Evolutionary conservation across 2,113 vertebrate species (phyloP), one percentile per base, ranked within the genome.

Genomic region (Rousettus leschenaultii): DNA sequence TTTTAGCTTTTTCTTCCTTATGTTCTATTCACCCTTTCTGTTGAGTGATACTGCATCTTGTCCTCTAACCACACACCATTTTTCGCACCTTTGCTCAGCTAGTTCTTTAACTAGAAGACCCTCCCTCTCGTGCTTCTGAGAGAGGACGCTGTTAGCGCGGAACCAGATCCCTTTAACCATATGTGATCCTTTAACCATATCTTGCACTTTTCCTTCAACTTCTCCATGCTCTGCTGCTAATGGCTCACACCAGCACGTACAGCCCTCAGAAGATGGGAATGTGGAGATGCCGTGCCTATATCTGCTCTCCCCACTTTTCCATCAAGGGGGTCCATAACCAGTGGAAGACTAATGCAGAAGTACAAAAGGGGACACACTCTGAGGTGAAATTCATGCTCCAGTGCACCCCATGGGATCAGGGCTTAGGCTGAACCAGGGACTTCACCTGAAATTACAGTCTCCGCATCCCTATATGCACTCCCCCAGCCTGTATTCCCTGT

Each of bases 271-370:
- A 21, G 22, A 33, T 6, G 87, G 35, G 13, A 9, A 1, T 43
- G 1, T 43, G 45, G 43, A 78, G 61, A 78, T 4, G 19, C 24
- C 14, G 35, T 3, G 30, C 18, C 28, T 5, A 0, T 15, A 15
- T 6, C 28, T 19, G 2, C 13, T 38, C 3, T 7, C 14, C 10
- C 7, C 3, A 5, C n/a, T 45, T 2, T 3, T 57, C 55, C 33
- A 15, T n/a, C 86, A 63, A 30, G 4, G n/a, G 7, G 22, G 26
- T 30, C 16, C 59, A 16, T 24, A 40, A 19, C 21, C 45, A 94
- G 28, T 5, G 33, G 78, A 45, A 55, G 35, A 26, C 15, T 14
- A 12, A 6, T 22, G 4, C 68, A 24, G 9, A 57, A 43, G 24
- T n/a, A n/a, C 24, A 35, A 30, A 74, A 28, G 28, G 7, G 10